phyloP scores from a whole-genome alignment of 2,888 invertebrate genomes.

The Bruchidius siliquastri region DNA sequence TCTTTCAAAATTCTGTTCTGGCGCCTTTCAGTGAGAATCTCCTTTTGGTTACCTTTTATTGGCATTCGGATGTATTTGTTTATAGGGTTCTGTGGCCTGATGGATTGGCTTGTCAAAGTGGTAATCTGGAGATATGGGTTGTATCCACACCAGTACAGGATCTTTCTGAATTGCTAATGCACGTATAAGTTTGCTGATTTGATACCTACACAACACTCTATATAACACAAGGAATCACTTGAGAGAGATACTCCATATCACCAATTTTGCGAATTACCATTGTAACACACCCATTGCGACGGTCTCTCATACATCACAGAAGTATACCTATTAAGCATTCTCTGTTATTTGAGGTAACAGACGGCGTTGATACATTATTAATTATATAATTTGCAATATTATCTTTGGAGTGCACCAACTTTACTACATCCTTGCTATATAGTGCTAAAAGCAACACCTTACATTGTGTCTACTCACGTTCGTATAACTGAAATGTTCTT shows the following conservation, averaged over 20 bases:
- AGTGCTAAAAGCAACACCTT: background rate
- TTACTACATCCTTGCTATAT: background rate
- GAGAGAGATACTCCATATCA: background rate
- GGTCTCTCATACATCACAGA: background rate
- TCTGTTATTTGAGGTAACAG: background rate
- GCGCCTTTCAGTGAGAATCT: too few species aligned
- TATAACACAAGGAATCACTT: background rate
- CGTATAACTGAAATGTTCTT: background rate
- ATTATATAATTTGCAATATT: background rate
- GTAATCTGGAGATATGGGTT: too few species aligned
- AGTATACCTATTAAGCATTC: background rate
- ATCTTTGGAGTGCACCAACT: background rate
- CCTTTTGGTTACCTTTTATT: too few species aligned
- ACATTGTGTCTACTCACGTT: background rate
- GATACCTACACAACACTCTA: background rate
- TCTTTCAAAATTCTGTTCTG: too few species aligned
- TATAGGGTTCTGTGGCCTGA: too few species aligned
- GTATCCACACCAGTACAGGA: too few species aligned
- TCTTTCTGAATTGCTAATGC: too few species aligned
- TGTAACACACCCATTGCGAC: background rate
- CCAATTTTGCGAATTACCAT: background rate
- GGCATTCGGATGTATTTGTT: too few species aligned
- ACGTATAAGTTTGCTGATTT: too few species aligned
- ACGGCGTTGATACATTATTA: background rate
- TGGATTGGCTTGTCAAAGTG: too few species aligned